Base-by-base conservation (phyloP, 2,113 vertebrate genomes). In the Coptodon bakossiorum region DNA sequence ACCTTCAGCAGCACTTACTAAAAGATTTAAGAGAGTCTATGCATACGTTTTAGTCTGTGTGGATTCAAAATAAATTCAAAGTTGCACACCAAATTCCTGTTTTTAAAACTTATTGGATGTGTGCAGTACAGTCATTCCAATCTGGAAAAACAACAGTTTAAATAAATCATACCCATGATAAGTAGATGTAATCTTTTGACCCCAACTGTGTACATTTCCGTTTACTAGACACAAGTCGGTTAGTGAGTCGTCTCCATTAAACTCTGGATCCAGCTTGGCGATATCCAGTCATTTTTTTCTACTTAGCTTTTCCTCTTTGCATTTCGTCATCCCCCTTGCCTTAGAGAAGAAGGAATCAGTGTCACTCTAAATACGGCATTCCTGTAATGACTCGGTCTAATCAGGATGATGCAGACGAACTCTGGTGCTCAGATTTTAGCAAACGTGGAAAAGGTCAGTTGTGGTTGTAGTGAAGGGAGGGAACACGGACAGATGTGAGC, bases 371-470 rank as follows among this genome's bases (percentile, higher is more conserved):
- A 83, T 14, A 54, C 6, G 22, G 82, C 24, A 45, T 31, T 88
- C 59, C 31, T 7, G 29, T 92, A 86, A 92, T 66, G 31, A 91
- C 85, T 86, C 16, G 6, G 29, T 85, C 61, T 90, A 84, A 92
- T 92, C 90, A 80, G 82, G 88, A 50, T 88, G 93, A 95, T 93
- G 79, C 80, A 89, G 86, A 86, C 43, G 17, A 40, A 89, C 71
- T 53, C 79, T 83, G 89, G 86, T 84, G 63, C 88, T 66, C 54
- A 85, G 88, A 91, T 82, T 83, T 71, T 40, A 85, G 89, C 78
- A 56, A 89, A 93, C 63, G 94, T 86, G 81, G 87, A 89, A 95
- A 96, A 96, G 96, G 95, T 96, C 96, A 96, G 84, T 31, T 4
- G 79, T n/a, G 82, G 81, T 86, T 63, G 90, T 31, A 36, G 81